Base-by-base conservation (phyloP, 2,888 invertebrate genomes). In the Idaea biselata region DNA sequence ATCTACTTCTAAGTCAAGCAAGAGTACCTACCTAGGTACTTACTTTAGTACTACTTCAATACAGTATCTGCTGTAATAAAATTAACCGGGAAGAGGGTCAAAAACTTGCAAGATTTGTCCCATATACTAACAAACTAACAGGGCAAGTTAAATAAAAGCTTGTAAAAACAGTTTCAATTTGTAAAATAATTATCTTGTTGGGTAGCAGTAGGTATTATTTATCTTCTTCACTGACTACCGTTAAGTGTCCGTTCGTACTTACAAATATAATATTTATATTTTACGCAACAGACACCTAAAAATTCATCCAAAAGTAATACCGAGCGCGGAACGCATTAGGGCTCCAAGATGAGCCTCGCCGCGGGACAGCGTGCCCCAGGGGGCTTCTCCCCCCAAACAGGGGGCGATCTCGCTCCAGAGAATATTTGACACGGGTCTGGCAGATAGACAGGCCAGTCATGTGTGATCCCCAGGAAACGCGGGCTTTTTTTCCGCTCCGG, bases 401-500 rank as follows among this genome's bases (percentile, higher is more conserved):
- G 86, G 86, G 82, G 89, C 86, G 87, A 89, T 85, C 89, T 90
- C 92, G 92, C 92, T 92, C 88, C 89, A 91, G 91, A 91, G 92
- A 89, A 91, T 92, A 92, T 92, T 92, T 92, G 92, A 92, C 91
- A 92, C 89, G 92, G 92, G 92, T 92, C 91, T 91, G 92, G 92
- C 92, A 91, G 92, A 92, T 91, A 91, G 92, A 92, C 92, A 91
- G 90, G 84, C 89, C 91, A 91, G 92, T 91, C 92, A 91, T 92
- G 92, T 92, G 92, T 92, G 92, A 91, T 91, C 90, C 89, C 88
- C 89, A 89, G 91, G 90, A 91, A 92, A 86, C 85, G 86, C 86
- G 89, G 85, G 82, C 82, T 92, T 92, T 91, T 25, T 91, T 91
- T 89, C 89, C 89, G 82, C 81, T 85, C 82, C 82, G 86, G 82